These are phyloP conservation scores for Drosophila navojoa DNA, from an alignment of 1,140 invertebrate genomes.

Conservation along the genomic window DNA sequence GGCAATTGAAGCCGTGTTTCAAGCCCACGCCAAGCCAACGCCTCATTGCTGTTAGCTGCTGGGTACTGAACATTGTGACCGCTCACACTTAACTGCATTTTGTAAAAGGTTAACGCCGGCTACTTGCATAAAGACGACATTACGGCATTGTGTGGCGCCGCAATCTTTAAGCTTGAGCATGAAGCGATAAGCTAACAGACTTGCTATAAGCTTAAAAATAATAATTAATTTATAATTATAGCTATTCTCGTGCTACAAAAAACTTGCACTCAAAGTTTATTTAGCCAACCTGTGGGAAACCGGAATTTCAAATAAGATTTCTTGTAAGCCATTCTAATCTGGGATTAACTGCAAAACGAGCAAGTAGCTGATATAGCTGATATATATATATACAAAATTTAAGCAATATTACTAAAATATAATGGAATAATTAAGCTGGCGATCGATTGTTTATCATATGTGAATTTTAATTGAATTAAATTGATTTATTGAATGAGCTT, in stretches of 20 bases:
- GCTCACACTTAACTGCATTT: constrained; percentile 44
- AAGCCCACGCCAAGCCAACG: constrained; percentile 58
- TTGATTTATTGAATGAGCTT: no score
- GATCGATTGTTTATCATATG: no score
- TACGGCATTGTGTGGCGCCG: constrained; percentile 30
- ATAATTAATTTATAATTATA: no score
- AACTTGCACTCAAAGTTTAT: no score
- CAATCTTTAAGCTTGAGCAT: not conserved
- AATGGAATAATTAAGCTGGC: not conserved
- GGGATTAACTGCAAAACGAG: no score
- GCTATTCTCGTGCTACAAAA: no score
- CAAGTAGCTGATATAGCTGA: no score
- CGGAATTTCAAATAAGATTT: no score
- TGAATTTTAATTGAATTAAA: no score
- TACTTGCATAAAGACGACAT: constrained; percentile 22
- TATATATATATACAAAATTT: not conserved
- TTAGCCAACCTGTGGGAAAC: no score
- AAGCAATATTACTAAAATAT: not conserved
- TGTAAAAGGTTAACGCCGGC: constrained; percentile 51
- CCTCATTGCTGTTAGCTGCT: constrained; percentile 14
- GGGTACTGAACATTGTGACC: constrained; percentile 16
- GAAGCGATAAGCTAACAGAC: not conserved
- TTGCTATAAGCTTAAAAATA: no score
- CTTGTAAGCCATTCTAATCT: no score
- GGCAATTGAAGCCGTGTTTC: constrained; percentile 23